These are phyloP conservation scores for Amphilophus citrinellus DNA, from an alignment of 2,113 vertebrate species.

Conservation along the genomic window DNA sequence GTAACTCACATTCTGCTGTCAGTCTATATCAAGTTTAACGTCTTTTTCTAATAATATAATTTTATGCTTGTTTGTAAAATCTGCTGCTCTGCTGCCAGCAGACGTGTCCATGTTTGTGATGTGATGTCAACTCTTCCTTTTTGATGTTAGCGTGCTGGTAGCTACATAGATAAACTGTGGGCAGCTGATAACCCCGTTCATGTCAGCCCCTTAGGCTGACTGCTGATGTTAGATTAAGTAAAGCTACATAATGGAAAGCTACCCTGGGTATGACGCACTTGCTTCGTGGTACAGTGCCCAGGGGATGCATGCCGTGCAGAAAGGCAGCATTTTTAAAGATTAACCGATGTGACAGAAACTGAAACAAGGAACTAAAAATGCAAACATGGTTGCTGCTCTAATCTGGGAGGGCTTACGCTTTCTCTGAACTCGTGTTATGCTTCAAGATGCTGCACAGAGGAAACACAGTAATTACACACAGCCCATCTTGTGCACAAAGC, in stretches of 20 bases:
- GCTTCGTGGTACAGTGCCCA: not conserved
- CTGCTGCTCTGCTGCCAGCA: not conserved
- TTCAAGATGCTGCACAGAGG: not conserved
- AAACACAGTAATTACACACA: constrained; percentile 39
- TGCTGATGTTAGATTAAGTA: not conserved
- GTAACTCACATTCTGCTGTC: too few species aligned
- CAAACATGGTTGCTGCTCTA: not conserved
- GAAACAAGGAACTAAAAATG: not conserved
- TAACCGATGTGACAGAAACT: not conserved
- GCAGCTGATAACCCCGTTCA: not conserved
- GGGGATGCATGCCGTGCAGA: not conserved
- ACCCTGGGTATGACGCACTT: not conserved
- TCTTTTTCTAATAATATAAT: not conserved
- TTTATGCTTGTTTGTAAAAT: not conserved
- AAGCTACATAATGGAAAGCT: not conserved
- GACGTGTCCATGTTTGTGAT: not conserved
- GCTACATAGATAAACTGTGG: not conserved
- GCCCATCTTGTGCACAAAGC: not conserved
- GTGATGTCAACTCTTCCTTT: not conserved
- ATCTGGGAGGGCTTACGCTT: not conserved
- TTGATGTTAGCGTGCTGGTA: not conserved
- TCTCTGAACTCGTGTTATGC: not conserved
- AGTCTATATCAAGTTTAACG: too few species aligned
- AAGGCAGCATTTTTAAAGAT: not conserved
- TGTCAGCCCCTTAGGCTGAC: not conserved